A percentile compares a stretch with the other conserved stretches of the same genome.
These are phyloP conservation scores for Melanostoma mellinum DNA, from an alignment of 2,888 invertebrate species.

Conservation along the genomic window DNA sequence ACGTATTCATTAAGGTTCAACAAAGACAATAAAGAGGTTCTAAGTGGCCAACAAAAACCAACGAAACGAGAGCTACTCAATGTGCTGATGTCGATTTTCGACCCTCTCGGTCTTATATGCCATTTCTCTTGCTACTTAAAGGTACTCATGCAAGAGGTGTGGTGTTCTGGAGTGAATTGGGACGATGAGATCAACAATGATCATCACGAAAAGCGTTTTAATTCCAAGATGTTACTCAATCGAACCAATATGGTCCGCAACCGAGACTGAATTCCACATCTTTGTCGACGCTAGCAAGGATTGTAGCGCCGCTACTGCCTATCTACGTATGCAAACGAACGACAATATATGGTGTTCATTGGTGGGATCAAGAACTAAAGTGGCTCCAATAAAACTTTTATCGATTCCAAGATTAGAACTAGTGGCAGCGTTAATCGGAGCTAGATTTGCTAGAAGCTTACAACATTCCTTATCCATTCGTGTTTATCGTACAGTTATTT, in stretches of 20 bases:
- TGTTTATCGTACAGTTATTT: constrained; percentile 61
- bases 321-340: background rate
- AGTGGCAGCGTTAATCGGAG: constrained; percentile 60
- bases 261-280: background rate
- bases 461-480: constrained; percentile 41
- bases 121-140: background rate
- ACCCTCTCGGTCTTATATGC: no score
- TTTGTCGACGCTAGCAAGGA: constrained; percentile 34
- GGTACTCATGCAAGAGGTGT: background rate
- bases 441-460: constrained; percentile 56
- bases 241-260: background rate
- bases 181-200: no score
- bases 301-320: constrained; percentile 1
- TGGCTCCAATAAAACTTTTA: constrained; percentile 58
- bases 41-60: no score
- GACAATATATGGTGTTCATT: constrained; percentile 25
- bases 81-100: no score
- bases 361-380: constrained; percentile 52
- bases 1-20: no score
- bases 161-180: background rate
- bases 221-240: background rate
- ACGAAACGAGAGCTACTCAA: no score
- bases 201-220: background rate
- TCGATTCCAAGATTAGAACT: constrained; percentile 60
- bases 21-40: background rate